A percentile compares a stretch with the other conserved stretches of the same genome.
Evolutionary conservation across 2,888 invertebrate genomes (phyloP).

Genomic region (Drosophila mimetica): DNA sequence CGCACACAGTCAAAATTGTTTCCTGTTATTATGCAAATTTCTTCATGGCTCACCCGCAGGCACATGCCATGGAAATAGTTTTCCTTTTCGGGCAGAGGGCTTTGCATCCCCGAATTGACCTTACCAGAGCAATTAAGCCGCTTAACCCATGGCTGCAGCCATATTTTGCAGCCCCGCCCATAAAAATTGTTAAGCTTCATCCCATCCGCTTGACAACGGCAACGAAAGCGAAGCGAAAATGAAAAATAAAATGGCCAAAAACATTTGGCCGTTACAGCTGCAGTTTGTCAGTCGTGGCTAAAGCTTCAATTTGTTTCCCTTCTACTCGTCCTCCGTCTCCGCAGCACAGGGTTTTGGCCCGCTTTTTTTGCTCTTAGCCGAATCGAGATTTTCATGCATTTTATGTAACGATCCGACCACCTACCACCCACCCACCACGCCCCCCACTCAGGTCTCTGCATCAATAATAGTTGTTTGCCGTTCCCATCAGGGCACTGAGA

Average conservation of each 20-base stretch:
- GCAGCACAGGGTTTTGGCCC: constrained; percentile 1
- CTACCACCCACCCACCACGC: not conserved
- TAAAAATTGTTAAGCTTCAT: constrained; percentile 65
- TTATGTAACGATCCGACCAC: constrained; percentile 59
- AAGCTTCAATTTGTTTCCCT: constrained; percentile 71
- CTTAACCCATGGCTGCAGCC: constrained; percentile 55
- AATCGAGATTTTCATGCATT: constrained; percentile 66
- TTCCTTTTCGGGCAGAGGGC: constrained; percentile 31
- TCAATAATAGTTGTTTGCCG: constrained; percentile 39
- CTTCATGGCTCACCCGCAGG: constrained; percentile 33
- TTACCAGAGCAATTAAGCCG: constrained; percentile 75
- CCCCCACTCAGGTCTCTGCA: constrained; percentile 35
- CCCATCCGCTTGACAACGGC: constrained; percentile 63
- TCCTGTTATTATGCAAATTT: constrained; percentile 76
- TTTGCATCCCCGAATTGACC: constrained; percentile 59
- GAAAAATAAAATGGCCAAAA: constrained; percentile 67
- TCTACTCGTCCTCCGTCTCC: not conserved
- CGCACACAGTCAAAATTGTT: constrained; percentile 66
- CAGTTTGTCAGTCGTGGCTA: constrained; percentile 70
- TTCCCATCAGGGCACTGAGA: constrained; percentile 24
- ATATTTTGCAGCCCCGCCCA: constrained; percentile 37
- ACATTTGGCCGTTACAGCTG: constrained; percentile 68
- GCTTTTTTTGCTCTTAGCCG: constrained; percentile 54
- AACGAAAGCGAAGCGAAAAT: constrained; percentile 54
- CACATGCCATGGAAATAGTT: constrained; percentile 47